These are phyloP conservation scores for Trissolcus basalis DNA, from an alignment of 1,140 invertebrate genomes.

Conservation along the genomic window DNA sequence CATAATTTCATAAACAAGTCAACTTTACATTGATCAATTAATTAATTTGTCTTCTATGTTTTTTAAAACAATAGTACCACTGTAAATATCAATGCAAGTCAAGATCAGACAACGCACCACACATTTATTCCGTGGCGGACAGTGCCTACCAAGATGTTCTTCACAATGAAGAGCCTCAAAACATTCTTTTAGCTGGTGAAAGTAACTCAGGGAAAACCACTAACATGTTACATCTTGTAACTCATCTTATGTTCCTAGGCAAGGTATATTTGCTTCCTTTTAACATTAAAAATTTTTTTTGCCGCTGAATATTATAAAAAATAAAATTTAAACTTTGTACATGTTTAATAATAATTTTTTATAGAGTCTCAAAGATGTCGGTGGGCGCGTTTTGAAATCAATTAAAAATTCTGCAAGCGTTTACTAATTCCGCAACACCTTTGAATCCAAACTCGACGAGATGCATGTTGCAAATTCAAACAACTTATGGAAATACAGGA, in stretches of 20 bases:
- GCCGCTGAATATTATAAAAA: background rate
- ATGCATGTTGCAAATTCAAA: conserved; percentile 88
- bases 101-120: conserved; percentile 91
- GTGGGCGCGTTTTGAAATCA: conserved; percentile 82
- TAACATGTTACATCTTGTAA: conserved; percentile 83
- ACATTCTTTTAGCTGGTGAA: conserved; percentile 89
- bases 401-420: conserved; percentile 86
- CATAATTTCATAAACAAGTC: too few species aligned
- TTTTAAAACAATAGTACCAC: conserved; percentile 80
- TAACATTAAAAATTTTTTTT: too few species aligned
- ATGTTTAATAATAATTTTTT: conserved; percentile 8
- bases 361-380: conserved; percentile 78
- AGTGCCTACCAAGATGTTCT: conserved; percentile 89
- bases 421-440: conserved; percentile 89
- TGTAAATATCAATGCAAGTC: conserved; percentile 89
- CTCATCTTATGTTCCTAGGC: conserved; percentile 85
- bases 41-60: conserved; percentile 53
- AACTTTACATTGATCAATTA: background rate
- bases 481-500: conserved; percentile 89
- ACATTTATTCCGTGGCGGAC: conserved; percentile 92
- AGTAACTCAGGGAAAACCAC: conserved; percentile 90
- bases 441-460: conserved; percentile 91
- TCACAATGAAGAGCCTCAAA: conserved; percentile 88
- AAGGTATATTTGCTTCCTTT: conserved; percentile 64
- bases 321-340: conserved; percentile 6